These are phyloP conservation scores for Clivina fossor DNA, from an alignment of 2,888 invertebrate species.

Conservation along the genomic window DNA sequence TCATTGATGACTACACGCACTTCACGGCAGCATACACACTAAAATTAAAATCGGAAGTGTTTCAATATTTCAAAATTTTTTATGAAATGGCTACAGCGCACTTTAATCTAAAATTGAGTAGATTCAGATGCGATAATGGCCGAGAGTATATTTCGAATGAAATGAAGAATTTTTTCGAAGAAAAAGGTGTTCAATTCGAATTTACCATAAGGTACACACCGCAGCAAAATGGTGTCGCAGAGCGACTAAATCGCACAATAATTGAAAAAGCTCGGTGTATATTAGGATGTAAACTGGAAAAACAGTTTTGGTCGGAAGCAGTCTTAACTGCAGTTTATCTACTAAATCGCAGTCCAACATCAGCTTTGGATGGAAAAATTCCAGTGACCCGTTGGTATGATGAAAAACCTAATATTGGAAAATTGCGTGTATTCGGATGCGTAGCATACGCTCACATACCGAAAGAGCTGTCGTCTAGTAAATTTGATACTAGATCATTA, in stretches of 20 bases:
- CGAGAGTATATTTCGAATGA: slow-evolving; percentile 45
- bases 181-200: slow-evolving; percentile 41
- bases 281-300: slow-evolving; percentile 33
- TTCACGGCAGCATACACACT: slow-evolving; percentile 36
- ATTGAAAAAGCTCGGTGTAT: slow-evolving; percentile 40
- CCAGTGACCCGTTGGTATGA: slow-evolving; percentile 37
- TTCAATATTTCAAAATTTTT: slow-evolving; percentile 40
- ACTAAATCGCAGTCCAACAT: slow-evolving; percentile 46
- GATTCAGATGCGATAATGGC: slow-evolving; percentile 44
- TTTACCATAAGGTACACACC: slow-evolving; percentile 43
- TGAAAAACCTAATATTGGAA: slow-evolving; percentile 33
- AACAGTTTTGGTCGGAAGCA: slow-evolving; percentile 43
- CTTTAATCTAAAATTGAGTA: slow-evolving; percentile 39
- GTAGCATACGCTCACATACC: slow-evolving; percentile 36
- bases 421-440: slow-evolving; percentile 38
- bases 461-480: slow-evolving; percentile 35
- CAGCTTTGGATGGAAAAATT: slow-evolving; percentile 39
- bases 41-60: slow-evolving; percentile 39
- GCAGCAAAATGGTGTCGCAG: slow-evolving; percentile 43
- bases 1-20: slow-evolving; percentile 44
- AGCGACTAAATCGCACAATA: slow-evolving; percentile 41
- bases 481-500: slow-evolving; percentile 37
- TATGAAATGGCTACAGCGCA: slow-evolving; percentile 40
- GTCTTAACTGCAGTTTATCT: slow-evolving; percentile 47
- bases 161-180: slow-evolving; percentile 38